Conservation (phyloP, 2,888 invertebrate genomes). For the Cyrtodaria siliqua region DNA sequence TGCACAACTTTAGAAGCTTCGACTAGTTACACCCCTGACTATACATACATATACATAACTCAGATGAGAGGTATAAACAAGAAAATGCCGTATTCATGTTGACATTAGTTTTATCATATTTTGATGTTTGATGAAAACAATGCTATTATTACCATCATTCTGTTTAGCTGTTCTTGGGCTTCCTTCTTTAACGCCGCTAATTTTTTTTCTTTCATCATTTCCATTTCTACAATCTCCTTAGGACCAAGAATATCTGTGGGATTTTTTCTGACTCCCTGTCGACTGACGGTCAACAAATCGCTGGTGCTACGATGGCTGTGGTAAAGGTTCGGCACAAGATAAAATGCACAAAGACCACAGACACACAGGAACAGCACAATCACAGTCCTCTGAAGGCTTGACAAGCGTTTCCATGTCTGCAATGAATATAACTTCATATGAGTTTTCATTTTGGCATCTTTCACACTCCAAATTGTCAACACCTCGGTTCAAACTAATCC, state of each 20-base stretch:
- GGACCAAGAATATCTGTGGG: constrained; percentile 42
- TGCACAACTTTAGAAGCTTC: too few relatives aligned
- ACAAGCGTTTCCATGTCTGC: constrained; percentile 83
- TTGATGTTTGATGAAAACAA: too few relatives aligned
- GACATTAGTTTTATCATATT: too few relatives aligned
- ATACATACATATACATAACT: too few relatives aligned
- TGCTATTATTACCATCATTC: constrained; percentile 55
- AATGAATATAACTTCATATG: constrained; percentile 38
- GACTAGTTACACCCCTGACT: too few relatives aligned
- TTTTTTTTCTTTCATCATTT: constrained; percentile 56
- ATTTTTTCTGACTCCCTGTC: constrained; percentile 21
- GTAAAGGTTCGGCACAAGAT: constrained; percentile 74
- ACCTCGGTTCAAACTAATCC: too few relatives aligned
- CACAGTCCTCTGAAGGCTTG: constrained; percentile 82
- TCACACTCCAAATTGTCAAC: too few relatives aligned
- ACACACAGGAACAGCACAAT: constrained; percentile 75
- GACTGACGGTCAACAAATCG: constrained; percentile 6
- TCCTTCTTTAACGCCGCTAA: constrained; percentile 61
- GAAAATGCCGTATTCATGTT: too few relatives aligned
- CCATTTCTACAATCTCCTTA: constrained; percentile 37
- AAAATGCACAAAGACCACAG: constrained; percentile 73
- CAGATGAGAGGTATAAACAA: too few relatives aligned
- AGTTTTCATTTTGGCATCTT: background rate
- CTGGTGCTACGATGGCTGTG: constrained; percentile 18
- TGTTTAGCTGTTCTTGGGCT: constrained; percentile 61